phyloP scores from a whole-genome alignment of 2,888 invertebrate species.

The Cylloceria caligata region DNA sequence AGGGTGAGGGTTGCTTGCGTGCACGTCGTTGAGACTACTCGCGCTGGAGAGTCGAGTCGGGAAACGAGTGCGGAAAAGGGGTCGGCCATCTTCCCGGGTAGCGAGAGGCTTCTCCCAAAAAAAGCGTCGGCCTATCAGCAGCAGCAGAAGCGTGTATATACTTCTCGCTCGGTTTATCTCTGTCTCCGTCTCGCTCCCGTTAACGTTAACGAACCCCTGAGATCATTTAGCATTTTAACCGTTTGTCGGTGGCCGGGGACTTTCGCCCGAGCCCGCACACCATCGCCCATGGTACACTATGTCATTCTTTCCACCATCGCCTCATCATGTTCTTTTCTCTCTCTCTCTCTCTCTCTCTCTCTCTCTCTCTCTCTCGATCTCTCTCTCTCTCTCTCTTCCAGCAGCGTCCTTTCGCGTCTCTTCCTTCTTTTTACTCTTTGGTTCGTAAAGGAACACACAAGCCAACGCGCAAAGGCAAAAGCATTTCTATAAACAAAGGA shows the following conservation, averaged over 20 bases:
- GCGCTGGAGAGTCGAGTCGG: slow-evolving; percentile 73
- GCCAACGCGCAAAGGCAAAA: slow-evolving; percentile 55
- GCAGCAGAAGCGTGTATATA: slow-evolving; percentile 45
- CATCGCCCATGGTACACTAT: slow-evolving; percentile 23
- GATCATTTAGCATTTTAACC: slow-evolving; percentile 81
- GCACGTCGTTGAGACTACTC: slow-evolving; percentile 56
- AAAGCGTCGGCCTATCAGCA: slow-evolving; percentile 70
- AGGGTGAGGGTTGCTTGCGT: slow-evolving; percentile 63
- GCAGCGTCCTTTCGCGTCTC: background rate
- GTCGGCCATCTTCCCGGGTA: slow-evolving; percentile 68
- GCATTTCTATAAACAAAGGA: slow-evolving; percentile 74
- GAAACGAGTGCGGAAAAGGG: slow-evolving; percentile 77
- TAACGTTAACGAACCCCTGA: slow-evolving; percentile 70
- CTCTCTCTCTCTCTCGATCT: too few relatives aligned
- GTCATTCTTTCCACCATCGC: slow-evolving; percentile 33
- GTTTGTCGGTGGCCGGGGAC: slow-evolving; percentile 62
- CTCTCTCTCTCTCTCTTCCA: background rate
- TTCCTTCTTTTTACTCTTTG: slow-evolving; percentile 10
- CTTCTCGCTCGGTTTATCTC: slow-evolving; percentile 31
- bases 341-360: slow-evolving; percentile 48
- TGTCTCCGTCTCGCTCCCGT: slow-evolving; percentile 52
- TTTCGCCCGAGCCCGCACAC: slow-evolving; percentile 41
- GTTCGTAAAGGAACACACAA: slow-evolving; percentile 2
- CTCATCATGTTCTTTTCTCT: slow-evolving; percentile 37
- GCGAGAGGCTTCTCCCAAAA: slow-evolving; percentile 64